A percentile compares a stretch with the other conserved stretches of the same genome.
phyloP scores from a whole-genome alignment of 2,113 vertebrate genomes.

The Ahaetulla prasina region DNA sequence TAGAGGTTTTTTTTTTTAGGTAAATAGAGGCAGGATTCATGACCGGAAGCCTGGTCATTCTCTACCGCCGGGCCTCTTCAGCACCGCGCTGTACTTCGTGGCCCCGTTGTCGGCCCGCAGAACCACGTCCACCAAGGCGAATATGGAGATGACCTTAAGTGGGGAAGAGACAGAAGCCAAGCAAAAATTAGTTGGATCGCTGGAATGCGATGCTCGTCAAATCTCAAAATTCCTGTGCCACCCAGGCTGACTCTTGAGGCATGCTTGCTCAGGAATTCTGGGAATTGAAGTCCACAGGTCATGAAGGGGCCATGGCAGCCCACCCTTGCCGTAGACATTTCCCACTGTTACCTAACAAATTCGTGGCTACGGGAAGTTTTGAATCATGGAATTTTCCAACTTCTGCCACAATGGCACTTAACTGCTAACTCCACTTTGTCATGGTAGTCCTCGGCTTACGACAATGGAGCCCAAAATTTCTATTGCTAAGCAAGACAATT shows the following conservation, averaged over 20 bases:
- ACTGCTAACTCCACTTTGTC: not conserved
- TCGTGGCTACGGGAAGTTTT: too few species aligned
- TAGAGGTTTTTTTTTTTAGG: not conserved
- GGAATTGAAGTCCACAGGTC: too few species aligned
- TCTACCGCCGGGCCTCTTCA: conserved; percentile 68
- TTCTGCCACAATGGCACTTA: not conserved
- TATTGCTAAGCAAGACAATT: too few species aligned
- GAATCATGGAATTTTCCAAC: not conserved
- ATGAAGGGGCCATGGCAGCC: too few species aligned
- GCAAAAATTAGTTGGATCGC: not conserved
- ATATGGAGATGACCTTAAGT: conserved; percentile 78
- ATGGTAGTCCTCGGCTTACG: too few species aligned
- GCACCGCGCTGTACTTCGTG: conserved; percentile 80
- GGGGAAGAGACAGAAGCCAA: conserved; percentile 11
- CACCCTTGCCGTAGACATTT: too few species aligned
- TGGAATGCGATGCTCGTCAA: not conserved
- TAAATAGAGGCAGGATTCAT: accelerated
- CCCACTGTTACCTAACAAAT: not conserved
- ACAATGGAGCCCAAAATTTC: too few species aligned
- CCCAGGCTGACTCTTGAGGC: too few species aligned
- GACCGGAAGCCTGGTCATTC: conserved; percentile 17
- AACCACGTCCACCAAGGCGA: conserved; percentile 82
- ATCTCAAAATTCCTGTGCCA: too few species aligned
- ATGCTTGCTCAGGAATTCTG: too few species aligned
- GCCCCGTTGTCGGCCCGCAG: conserved; percentile 68